Percentiles rank a stretch among this genome's conserved stretches.
phyloP scores from a whole-genome alignment of 2,113 vertebrate genomes.

The Boleophthalmus pectinirostris region DNA sequence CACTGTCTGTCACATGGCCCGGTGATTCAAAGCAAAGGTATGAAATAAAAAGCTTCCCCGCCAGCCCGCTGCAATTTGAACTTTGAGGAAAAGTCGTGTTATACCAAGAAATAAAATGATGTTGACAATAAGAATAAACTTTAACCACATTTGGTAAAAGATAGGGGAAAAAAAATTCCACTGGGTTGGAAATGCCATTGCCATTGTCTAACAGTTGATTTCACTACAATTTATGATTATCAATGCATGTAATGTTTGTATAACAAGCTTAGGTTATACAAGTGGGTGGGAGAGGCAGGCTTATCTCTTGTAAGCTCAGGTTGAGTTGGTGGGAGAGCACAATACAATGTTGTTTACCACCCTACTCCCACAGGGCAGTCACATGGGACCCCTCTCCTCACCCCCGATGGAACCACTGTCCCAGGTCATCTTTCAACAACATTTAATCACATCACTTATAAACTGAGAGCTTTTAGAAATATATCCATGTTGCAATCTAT shows the following conservation, averaged over 20 bases:
- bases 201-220: background rate
- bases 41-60: constrained; percentile 38
- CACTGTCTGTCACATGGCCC: constrained; percentile 24
- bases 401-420: constrained; percentile 35
- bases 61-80: constrained; percentile 27
- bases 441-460: constrained; percentile 13
- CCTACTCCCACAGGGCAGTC: constrained; percentile 38
- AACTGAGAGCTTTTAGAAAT: background rate
- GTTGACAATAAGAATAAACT: background rate
- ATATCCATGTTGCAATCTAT: background rate
- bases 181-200: background rate
- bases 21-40: constrained; percentile 35
- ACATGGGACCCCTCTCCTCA: constrained; percentile 38
- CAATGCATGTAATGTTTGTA: background rate
- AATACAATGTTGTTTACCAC: constrained; percentile 52
- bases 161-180: background rate
- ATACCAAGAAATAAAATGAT: constrained; percentile 39
- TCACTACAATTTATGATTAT: background rate
- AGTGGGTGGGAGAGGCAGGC: constrained; percentile 39
- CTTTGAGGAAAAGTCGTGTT: constrained; percentile 37
- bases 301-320: constrained; percentile 31
- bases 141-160: background rate
- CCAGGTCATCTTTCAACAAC: constrained; percentile 17
- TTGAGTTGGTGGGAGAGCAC: constrained; percentile 35
- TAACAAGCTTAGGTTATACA: constrained; percentile 21